These are phyloP conservation scores for Siphamia tubifer DNA, from an alignment of 2,113 vertebrate genomes.

Conservation along the genomic window DNA sequence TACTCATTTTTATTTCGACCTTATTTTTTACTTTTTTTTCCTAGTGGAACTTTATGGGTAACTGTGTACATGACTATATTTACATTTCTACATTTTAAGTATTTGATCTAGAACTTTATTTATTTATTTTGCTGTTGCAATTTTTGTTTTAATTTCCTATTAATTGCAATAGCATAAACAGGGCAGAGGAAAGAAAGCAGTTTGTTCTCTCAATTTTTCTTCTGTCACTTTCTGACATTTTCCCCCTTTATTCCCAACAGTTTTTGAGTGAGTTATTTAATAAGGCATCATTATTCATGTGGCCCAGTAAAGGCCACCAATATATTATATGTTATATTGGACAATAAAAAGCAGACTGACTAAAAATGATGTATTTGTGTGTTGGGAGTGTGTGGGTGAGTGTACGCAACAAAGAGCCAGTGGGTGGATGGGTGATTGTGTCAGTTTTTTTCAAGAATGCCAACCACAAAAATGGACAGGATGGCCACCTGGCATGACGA, in stretches of 20 bases:
- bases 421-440: background rate
- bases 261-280: background rate
- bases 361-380: constrained; percentile 6
- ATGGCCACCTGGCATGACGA: constrained; percentile 63
- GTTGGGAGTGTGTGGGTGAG: background rate
- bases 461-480: constrained; percentile 60
- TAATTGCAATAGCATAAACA: background rate
- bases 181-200: background rate
- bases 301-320: background rate
- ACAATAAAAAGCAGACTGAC: constrained; percentile 12
- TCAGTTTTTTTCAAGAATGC: constrained; percentile 28
- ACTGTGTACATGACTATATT: too few relatives aligned
- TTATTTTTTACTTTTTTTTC: too few relatives aligned
- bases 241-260: background rate
- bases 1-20: too few relatives aligned
- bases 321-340: background rate
- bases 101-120: background rate
- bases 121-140: background rate
- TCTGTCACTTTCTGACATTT: constrained; percentile 1
- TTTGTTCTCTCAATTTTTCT: constrained; percentile 1
- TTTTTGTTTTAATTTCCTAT: background rate
- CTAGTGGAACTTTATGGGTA: too few relatives aligned
- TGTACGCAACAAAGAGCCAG: background rate
- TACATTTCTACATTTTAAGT: too few relatives aligned
- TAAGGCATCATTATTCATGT: background rate